Conservation (phyloP, 2,888 invertebrate genomes). For the Junonia oenone region DNA sequence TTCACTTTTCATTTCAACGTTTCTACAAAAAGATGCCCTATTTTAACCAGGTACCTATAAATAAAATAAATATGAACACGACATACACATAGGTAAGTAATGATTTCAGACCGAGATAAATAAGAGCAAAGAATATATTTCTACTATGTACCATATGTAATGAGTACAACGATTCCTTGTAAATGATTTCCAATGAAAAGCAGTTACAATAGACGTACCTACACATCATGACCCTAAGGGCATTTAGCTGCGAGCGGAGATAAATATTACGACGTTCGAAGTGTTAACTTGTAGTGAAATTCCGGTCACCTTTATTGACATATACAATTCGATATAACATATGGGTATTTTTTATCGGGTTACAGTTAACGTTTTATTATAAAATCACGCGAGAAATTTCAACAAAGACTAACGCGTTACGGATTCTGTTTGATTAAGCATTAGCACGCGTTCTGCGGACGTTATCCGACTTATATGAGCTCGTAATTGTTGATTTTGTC, state of each 20-base stretch:
- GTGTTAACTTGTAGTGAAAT: conserved; percentile 54
- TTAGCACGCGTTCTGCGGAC: conserved; percentile 63
- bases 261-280: conserved; percentile 29
- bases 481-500: conserved; percentile 57
- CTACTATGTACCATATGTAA: no score
- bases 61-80: not conserved
- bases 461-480: conserved; percentile 63
- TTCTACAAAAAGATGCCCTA: not conserved
- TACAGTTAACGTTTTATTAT: conserved; percentile 74
- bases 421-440: conserved; percentile 56
- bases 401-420: conserved; percentile 40
- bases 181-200: not conserved
- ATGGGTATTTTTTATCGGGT: conserved; percentile 52
- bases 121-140: not conserved
- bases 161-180: not conserved
- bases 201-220: not conserved
- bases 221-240: not conserved
- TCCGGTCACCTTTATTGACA: conserved; percentile 61
- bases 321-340: conserved; percentile 29
- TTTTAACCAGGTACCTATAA: conserved; percentile 1
- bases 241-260: conserved; percentile 4
- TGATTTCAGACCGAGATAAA: no score
- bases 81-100: not conserved
- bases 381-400: conserved; percentile 67
- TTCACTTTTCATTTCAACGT: conserved; percentile 64